These are phyloP conservation scores for Ligdia adustata DNA, from an alignment of 2,888 invertebrate genomes.

Conservation along the genomic window DNA sequence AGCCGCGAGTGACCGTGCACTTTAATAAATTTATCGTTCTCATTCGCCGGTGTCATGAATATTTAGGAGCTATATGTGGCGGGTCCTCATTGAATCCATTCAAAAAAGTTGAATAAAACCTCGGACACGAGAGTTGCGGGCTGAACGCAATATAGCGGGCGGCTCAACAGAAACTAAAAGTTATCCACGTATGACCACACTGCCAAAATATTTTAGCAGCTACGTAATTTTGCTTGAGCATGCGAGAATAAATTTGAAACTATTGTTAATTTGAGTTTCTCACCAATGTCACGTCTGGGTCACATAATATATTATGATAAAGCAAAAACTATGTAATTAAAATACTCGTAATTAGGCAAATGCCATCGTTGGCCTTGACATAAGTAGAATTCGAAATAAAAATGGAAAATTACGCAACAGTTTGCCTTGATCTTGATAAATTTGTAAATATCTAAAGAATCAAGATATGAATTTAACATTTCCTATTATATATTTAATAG, in stretches of 20 bases:
- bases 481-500: too few species aligned
- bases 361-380: constrained; percentile 13
- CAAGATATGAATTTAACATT: too few species aligned
- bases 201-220: constrained; percentile 16
- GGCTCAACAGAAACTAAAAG: constrained; percentile 24
- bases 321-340: constrained; percentile 15
- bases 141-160: constrained; percentile 18
- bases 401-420: too few species aligned
- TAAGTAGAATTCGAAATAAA: constrained; percentile 14
- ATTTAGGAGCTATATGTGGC: constrained; percentile 59
- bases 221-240: constrained; percentile 8
- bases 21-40: constrained; percentile 32
- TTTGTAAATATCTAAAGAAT: too few species aligned
- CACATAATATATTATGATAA: neutral
- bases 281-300: constrained; percentile 16
- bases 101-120: constrained; percentile 42
- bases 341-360: constrained; percentile 16
- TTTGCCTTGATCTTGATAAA: too few species aligned
- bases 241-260: constrained; percentile 16
- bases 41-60: constrained; percentile 56
- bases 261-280: constrained; percentile 10
- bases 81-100: constrained; percentile 49
- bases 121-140: constrained; percentile 9
- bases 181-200: constrained; percentile 12
- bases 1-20: constrained; percentile 35